Evolutionary conservation across 2,797 vertebrate species (phyloP).

Genomic region (Spea hammondii): DNA sequence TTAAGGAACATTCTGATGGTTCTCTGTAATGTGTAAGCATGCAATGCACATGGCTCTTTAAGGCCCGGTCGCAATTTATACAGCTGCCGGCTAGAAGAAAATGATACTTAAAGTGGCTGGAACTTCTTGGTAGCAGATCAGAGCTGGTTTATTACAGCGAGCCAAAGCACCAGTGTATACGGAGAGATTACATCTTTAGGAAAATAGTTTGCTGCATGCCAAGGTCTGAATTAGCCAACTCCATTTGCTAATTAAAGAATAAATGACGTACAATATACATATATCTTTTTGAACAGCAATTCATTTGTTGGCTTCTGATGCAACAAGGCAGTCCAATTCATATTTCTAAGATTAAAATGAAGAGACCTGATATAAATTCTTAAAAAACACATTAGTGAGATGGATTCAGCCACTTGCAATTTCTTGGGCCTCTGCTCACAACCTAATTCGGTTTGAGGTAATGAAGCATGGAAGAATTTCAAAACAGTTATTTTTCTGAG

Average conservation of each 20-base stretch:
- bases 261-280: constrained; percentile 3
- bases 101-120: not conserved
- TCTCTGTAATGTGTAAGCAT: not conserved
- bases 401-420: no score
- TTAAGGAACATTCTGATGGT: not conserved
- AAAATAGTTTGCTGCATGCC: constrained; percentile 2
- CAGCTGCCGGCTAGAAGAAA: not conserved
- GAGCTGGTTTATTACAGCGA: constrained; percentile 21
- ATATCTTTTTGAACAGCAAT: constrained; percentile 7
- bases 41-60: not conserved
- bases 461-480: no score
- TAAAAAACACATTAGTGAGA: no score
- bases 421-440: no score
- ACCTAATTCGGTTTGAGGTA: no score
- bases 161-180: not conserved
- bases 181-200: constrained; percentile 4
- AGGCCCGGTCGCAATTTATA: not conserved
- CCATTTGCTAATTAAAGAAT: constrained; percentile 43
- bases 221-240: constrained; percentile 18
- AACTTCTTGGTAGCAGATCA: constrained; percentile 5
- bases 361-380: no score
- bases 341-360: not conserved
- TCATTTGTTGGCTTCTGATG: constrained; percentile 9
- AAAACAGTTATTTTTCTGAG: no score
- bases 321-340: not conserved